Evolutionary conservation across 2,797 vertebrate species (phyloP), one percentile per base, ranked within the genome.

Genomic region (Odontamblyopus lacepedii): DNA sequence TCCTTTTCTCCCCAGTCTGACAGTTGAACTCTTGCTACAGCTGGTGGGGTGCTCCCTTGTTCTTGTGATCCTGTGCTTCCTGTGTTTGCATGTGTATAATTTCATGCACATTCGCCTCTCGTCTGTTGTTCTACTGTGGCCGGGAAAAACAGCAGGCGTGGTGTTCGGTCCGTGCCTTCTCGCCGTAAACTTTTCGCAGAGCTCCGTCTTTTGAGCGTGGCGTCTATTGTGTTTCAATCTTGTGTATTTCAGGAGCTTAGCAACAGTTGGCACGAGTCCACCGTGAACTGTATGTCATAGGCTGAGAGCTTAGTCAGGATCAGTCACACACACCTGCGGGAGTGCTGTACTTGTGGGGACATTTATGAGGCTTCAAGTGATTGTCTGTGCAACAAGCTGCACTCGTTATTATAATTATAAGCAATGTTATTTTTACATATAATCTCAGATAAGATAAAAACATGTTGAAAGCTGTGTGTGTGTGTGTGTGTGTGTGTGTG

Each of bases 201-300:
- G 61, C 66, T 70, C 73, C 66, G 73, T 69, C 66, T 73, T 74
- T 77, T 35, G 63, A 75, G 80, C 80, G 66, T 67, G 0, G 38
- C 18, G 51, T 67, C 44, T 72, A 77, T 66, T 80, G 87, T 91
- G 90, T 90, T 91, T 87, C 85, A 81, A 57, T 35, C 44, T 80
- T 86, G 88, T 92, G 88, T 91, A 84, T 83, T 32, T 85, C 70
- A 64, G 90, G 90, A 87, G 88, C 90, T 91, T 87, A 87, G 90
- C 90, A 92, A 90, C 90, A 69, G 74, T 26, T 91, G 91, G 90
- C 87, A 29, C 0, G 5, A 67, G 7, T 85, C 89, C 91, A 91
- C 66, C 1, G 3, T 1, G 1, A 80, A 81, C 81, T 85, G 66
- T 78, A 74, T 85, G 84, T 91, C 85, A 80, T 65, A 78, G 78